A percentile compares a stretch with the other conserved stretches of the same genome.
These are phyloP conservation scores for Glareola pratincola DNA, from an alignment of 2,113 vertebrate species.

Conservation along the genomic window DNA sequence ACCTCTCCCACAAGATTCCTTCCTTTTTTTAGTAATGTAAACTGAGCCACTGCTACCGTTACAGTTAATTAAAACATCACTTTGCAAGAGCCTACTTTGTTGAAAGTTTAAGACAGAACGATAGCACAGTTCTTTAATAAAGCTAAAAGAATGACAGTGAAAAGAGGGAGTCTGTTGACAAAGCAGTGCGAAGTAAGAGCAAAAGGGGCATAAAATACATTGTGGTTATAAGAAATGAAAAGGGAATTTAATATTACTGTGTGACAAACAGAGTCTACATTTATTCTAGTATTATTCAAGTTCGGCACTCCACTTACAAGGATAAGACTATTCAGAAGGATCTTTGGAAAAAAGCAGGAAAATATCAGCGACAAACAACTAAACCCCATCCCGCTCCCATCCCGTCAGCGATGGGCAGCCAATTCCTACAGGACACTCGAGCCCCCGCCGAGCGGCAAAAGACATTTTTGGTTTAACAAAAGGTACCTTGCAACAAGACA, in stretches of 20 bases:
- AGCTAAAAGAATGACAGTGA: background rate
- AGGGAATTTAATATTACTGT: background rate
- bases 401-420: background rate
- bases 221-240: background rate
- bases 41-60: background rate
- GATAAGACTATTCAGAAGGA: background rate
- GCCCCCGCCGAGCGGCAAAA: background rate
- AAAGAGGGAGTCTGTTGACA: background rate
- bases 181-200: background rate
- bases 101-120: background rate
- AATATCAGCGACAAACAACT: fast-evolving
- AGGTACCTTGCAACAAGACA: background rate
- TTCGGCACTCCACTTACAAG: background rate
- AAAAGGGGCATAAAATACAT: background rate
- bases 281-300: background rate
- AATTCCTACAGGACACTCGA: fast-evolving
- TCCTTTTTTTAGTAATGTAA: background rate
- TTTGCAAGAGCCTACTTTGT: background rate
- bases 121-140: background rate
- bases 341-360: background rate
- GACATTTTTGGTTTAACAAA: background rate
- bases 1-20: background rate
- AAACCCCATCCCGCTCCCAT: fast-evolving
- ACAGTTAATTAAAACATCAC: background rate
- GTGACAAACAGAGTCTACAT: background rate